Percentiles rank a stretch among this genome's conserved stretches.
phyloP scores from a whole-genome alignment of 1,140 invertebrate genomes.

The Littorina saxatilis region DNA sequence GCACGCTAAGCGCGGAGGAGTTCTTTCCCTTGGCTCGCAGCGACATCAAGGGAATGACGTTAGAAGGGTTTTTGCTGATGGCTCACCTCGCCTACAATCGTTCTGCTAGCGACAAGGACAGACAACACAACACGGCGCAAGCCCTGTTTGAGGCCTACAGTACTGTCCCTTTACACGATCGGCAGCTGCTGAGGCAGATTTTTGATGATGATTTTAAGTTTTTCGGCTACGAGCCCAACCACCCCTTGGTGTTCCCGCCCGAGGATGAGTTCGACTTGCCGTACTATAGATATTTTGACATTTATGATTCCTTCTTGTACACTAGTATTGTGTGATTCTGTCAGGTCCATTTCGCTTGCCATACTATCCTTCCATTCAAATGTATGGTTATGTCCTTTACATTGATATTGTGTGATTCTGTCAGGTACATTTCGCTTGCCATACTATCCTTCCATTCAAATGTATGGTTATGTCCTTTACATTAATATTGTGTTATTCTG shows the following conservation, averaged over 20 bases:
- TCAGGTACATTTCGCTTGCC: too few relatives aligned
- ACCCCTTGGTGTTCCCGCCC: neutral
- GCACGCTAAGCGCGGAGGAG: neutral
- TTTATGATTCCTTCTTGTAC: constrained; percentile 13
- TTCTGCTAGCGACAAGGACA: neutral
- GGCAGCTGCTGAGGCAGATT: neutral
- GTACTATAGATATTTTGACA: constrained; percentile 23
- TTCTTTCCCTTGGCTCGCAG: neutral
- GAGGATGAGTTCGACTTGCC: neutral
- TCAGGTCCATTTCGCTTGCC: too few relatives aligned
- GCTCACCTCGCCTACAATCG: neutral
- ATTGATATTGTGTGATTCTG: too few relatives aligned
- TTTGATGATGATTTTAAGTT: constrained; percentile 9
- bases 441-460: too few relatives aligned
- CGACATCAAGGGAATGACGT: neutral
- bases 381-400: too few relatives aligned
- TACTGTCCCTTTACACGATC: neutral
- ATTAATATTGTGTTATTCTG: too few relatives aligned
- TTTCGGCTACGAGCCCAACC: neutral
- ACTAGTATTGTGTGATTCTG: neutral
- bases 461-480: too few relatives aligned
- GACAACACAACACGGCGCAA: neutral
- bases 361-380: too few relatives aligned
- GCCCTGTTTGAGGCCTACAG: constrained; percentile 4
- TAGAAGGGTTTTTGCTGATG: neutral